A percentile compares a stretch with the other conserved stretches of the same genome.
phyloP scores from a whole-genome alignment of 2,113 vertebrate species.

The Pseudopipra pipra region DNA sequence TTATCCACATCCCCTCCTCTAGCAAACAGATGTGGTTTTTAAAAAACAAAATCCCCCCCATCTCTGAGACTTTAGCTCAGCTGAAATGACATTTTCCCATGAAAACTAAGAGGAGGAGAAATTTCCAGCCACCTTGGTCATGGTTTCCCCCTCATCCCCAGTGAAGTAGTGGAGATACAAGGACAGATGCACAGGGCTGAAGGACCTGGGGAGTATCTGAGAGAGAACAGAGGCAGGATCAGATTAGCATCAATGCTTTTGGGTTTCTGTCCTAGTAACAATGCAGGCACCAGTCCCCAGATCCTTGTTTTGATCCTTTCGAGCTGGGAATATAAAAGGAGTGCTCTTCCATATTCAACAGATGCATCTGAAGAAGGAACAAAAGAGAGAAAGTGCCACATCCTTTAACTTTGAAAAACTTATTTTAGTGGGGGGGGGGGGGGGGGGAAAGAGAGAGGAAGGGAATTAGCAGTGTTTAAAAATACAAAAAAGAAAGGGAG shows the following conservation, averaged over 20 bases:
- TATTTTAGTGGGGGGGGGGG: not conserved
- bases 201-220: not conserved
- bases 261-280: not conserved
- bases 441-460: fast-evolving
- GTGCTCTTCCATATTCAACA: conserved; percentile 12
- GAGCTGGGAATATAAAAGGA: conserved; percentile 3
- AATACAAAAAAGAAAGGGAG: not conserved
- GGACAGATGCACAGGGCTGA: not conserved
- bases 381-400: not conserved
- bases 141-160: not conserved
- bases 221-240: not conserved
- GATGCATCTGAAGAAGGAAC: not conserved
- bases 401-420: not conserved
- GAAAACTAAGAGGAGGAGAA: not conserved
- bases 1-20: not conserved
- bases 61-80: not conserved
- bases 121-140: not conserved
- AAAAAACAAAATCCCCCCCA: not conserved
- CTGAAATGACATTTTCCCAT: not conserved
- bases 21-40: not conserved
- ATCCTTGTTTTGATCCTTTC: conserved; percentile 24
- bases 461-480: not conserved
- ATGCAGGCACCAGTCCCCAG: not conserved
- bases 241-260: not conserved
- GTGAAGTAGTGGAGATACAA: not conserved